Evolutionary conservation across 2,113 vertebrate genomes (phyloP).

Genomic region (Oreotrochilus melanogaster): DNA sequence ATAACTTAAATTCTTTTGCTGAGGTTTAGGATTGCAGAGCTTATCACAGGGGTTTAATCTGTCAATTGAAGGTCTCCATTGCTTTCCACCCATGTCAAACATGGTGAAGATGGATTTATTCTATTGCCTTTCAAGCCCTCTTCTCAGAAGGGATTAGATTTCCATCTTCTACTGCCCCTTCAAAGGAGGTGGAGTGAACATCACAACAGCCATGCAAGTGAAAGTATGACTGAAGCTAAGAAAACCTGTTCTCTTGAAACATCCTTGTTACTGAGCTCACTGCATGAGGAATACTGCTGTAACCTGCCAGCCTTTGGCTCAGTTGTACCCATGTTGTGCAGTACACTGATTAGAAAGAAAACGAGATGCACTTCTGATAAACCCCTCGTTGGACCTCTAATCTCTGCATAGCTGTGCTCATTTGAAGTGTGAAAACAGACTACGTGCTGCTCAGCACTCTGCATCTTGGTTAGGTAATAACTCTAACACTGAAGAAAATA

Average conservation of each 20-base stretch:
- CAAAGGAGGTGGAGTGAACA: neutral
- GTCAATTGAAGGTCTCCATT: neutral
- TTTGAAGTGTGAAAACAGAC: conserved; percentile 50
- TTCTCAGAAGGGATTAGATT: neutral
- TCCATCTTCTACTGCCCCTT: neutral
- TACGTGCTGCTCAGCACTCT: conserved; percentile 47
- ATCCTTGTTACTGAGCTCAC: neutral
- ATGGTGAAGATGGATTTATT: neutral
- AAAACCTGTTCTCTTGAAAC: neutral
- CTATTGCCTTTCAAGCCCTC: neutral
- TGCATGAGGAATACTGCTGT: neutral
- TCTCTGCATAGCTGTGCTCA: conserved; percentile 60
- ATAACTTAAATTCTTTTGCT: neutral
- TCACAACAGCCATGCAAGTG: neutral
- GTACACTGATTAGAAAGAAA: conserved; percentile 66
- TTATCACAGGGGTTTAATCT: neutral
- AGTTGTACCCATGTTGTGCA: neutral
- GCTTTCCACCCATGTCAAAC: neutral
- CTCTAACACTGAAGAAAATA: neutral
- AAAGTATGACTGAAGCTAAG: neutral
- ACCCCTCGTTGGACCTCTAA: conserved; percentile 64
- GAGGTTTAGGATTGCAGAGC: neutral
- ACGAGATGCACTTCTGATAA: conserved; percentile 60
- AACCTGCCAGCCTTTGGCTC: neutral
- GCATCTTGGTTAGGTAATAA: conserved; percentile 32